Percentiles rank a stretch among this genome's conserved stretches.
Evolutionary conservation across 2,888 invertebrate genomes (phyloP).

Genomic region (Watsonalla binaria): DNA sequence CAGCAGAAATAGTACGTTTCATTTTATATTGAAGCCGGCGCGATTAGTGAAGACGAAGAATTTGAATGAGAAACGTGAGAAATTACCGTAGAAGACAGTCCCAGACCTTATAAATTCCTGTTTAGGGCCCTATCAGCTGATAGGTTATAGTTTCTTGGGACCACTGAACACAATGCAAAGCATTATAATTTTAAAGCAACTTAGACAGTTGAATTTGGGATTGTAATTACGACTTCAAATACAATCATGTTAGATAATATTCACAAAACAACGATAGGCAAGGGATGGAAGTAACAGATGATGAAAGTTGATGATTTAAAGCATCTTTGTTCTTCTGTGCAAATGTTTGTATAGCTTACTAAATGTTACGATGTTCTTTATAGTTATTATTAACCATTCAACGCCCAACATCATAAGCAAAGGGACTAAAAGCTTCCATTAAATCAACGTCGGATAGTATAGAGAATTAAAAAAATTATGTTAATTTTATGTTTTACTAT

Average conservation of each 20-base stretch:
- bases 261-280: no score
- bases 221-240: no score
- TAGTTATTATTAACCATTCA: background rate
- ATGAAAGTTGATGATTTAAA: no score
- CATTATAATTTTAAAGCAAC: no score
- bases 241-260: no score
- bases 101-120: background rate
- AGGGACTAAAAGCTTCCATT: background rate
- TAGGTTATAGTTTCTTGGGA: background rate
- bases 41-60: background rate
- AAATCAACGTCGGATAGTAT: no score
- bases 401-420: background rate
- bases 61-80: background rate
- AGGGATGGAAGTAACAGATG: no score
- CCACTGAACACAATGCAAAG: no score
- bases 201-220: no score
- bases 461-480: no score
- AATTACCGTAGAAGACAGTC: background rate
- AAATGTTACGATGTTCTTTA: background rate
- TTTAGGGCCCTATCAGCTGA: background rate
- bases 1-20: background rate
- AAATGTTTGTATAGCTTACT: background rate
- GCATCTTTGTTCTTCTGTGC: no score
- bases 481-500: no score
- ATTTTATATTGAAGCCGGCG: background rate